Percentiles rank a stretch among this genome's conserved stretches.
Conservation (phyloP, 2,888 invertebrate genomes). For the Nephrotoma appendiculata region DNA sequence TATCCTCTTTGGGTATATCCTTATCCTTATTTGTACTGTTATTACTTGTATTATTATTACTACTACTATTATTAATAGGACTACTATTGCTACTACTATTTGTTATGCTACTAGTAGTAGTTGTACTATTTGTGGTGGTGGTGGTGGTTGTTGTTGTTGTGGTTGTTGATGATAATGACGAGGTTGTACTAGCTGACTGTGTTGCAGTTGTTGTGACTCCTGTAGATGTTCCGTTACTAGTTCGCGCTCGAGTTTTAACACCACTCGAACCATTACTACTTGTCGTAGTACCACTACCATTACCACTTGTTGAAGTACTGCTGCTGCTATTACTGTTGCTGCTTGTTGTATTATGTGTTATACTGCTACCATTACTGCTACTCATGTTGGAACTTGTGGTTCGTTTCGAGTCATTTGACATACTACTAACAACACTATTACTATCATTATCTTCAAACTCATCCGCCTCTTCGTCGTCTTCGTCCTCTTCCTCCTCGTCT, state of each 20-base stretch:
- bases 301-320: background rate
- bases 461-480: background rate
- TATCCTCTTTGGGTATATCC: background rate
- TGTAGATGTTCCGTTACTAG: background rate
- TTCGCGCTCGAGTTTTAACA: background rate
- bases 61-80: background rate
- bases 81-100: conserved; percentile 6
- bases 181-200: background rate
- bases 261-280: background rate
- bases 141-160: background rate
- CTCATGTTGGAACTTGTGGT: background rate
- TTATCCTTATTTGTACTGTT: conserved; percentile 6
- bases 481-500: background rate
- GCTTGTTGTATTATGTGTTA: background rate
- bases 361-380: background rate
- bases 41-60: conserved; percentile 6
- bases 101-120: conserved; percentile 1
- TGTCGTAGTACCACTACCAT: background rate
- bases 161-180: background rate
- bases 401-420: background rate
- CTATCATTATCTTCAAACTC: background rate
- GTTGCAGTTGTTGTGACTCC: background rate
- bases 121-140: conserved; percentile 4
- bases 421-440: background rate
- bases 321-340: background rate